A percentile compares a stretch with the other conserved stretches of the same genome.
Evolutionary conservation across 2,113 vertebrate genomes (phyloP).

Genomic region (Sinocyclocheilus grahami): DNA sequence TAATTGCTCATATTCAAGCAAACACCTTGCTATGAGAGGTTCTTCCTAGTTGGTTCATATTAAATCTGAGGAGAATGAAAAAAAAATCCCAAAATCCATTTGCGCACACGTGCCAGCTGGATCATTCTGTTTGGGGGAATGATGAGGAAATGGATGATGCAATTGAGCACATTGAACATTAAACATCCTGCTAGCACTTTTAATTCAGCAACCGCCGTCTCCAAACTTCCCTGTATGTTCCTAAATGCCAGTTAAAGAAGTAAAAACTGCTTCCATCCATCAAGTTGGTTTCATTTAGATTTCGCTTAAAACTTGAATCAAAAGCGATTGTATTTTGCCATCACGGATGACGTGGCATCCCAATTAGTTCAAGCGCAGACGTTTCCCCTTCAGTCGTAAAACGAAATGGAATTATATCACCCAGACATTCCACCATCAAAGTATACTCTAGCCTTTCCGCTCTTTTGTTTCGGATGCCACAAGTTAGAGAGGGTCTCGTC

Average conservation of each 20-base stretch:
- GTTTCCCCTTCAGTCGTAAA: conserved; percentile 55
- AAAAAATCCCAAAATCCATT: conserved; percentile 74
- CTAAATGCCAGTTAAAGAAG: conserved; percentile 39
- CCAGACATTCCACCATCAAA: conserved; percentile 71
- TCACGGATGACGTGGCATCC: background rate
- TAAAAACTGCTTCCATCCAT: conserved; percentile 41
- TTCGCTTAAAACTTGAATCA: background rate
- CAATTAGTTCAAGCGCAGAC: conserved; percentile 33
- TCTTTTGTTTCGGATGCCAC: conserved; percentile 69
- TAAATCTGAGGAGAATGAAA: conserved; percentile 72
- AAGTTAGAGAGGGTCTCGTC: conserved; percentile 70
- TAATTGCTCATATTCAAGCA: conserved; percentile 83
- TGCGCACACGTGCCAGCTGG: conserved; percentile 76
- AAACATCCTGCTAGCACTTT: conserved; percentile 63
- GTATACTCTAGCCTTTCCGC: conserved; percentile 68
- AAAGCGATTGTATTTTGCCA: conserved; percentile 24
- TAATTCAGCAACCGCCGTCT: conserved; percentile 51
- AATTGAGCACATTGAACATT: conserved; percentile 69
- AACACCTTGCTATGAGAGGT: conserved; percentile 81
- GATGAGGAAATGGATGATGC: conserved; percentile 76
- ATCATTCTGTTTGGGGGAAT: conserved; percentile 76
- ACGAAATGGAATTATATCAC: conserved; percentile 63
- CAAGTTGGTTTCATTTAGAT: conserved; percentile 16
- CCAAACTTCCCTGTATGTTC: conserved; percentile 49
- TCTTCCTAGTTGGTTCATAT: conserved; percentile 81